Evolutionary conservation across 2,888 invertebrate genomes (phyloP).

Genomic region (Ennomos quercinarius): DNA sequence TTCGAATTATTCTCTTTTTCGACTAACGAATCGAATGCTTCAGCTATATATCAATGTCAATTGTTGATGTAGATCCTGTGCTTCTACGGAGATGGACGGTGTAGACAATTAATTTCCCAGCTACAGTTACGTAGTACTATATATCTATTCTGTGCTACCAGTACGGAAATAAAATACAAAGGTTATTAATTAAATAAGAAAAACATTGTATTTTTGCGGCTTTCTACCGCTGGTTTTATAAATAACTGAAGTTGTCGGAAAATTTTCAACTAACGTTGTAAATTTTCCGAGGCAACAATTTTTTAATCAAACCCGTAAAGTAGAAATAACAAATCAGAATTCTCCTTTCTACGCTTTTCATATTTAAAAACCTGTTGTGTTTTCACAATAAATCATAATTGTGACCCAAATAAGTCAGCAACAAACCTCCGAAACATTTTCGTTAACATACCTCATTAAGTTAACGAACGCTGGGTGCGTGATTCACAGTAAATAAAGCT

Average conservation of each 20-base stretch:
- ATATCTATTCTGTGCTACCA: no score
- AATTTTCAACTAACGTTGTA: background rate
- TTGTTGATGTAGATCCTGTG: slow-evolving; percentile 51
- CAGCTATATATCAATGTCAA: slow-evolving; percentile 67
- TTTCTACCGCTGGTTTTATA: no score
- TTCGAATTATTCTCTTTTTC: slow-evolving; percentile 78
- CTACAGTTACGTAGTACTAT: no score
- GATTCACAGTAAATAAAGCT: slow-evolving; percentile 33
- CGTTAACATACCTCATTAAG: slow-evolving; percentile 32
- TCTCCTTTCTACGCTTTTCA: slow-evolving; percentile 7
- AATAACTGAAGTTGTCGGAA: no score
- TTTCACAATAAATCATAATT: slow-evolving; percentile 22
- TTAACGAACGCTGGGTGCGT: slow-evolving; percentile 24
- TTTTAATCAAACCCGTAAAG: slow-evolving; percentile 14
- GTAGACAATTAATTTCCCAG: slow-evolving; percentile 11
- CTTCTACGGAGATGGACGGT: slow-evolving; percentile 23
- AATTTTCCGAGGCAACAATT: slow-evolving; percentile 7
- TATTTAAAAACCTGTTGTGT: slow-evolving; percentile 8
- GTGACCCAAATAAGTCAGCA: slow-evolving; percentile 25
- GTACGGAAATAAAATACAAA: background rate
- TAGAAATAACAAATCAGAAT: slow-evolving; percentile 13
- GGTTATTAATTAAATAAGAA: background rate
- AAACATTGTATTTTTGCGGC: slow-evolving; percentile 6
- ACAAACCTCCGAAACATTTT: slow-evolving; percentile 26
- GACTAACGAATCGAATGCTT: slow-evolving; percentile 80